Conservation (phyloP, 2,113 vertebrate genomes). For the Crotophaga sulcirostris region DNA sequence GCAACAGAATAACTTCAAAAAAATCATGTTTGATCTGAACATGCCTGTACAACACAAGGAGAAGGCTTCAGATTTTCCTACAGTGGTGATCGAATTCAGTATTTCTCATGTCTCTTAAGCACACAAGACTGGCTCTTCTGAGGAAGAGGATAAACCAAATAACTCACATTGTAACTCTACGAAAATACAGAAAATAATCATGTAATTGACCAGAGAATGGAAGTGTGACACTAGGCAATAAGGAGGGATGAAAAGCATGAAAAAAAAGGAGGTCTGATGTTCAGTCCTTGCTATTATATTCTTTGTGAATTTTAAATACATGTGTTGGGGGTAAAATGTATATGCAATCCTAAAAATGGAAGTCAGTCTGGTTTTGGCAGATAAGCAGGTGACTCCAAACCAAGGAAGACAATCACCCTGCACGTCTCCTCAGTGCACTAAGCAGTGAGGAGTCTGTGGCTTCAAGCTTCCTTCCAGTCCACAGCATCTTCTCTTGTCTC, state of each 20-base stretch:
- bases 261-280: neutral
- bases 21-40: neutral
- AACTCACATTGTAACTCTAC: neutral
- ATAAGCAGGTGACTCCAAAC: neutral
- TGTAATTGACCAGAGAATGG: neutral
- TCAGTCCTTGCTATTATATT: neutral
- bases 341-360: neutral
- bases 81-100: neutral
- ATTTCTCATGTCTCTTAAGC: neutral
- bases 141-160: neutral
- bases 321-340: neutral
- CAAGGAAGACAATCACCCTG: neutral
- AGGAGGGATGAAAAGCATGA: neutral
- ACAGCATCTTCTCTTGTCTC: neutral
- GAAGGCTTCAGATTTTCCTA: neutral
- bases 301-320: neutral
- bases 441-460: too few relatives aligned
- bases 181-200: neutral
- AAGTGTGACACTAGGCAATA: neutral
- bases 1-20: neutral
- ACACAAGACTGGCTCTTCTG: neutral
- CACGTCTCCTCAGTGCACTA: neutral
- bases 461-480: neutral
- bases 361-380: neutral
- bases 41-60: neutral